Evolutionary conservation across 2,797 vertebrate genomes (phyloP), one percentile per base, ranked within the genome.

Genomic region (Setipinna tenuifilis): DNA sequence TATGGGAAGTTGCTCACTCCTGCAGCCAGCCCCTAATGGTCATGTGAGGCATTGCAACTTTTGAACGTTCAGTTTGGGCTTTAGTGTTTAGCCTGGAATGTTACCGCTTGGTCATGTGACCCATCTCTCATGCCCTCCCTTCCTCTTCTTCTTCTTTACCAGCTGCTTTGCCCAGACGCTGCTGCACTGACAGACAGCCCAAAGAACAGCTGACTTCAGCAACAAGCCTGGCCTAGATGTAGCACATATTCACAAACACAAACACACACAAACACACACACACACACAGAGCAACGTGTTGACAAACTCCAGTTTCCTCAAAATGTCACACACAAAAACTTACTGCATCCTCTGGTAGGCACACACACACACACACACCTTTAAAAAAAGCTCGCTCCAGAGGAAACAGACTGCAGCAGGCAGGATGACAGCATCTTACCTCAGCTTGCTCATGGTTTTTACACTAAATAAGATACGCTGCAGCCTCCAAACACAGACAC

Each of bases 321-420:
- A 54, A 54, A 54, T 54, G 9, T 3, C 50, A 54, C 50, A 54
- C 3, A 54, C 2, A 54, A 54, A 54, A 9, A 9, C 50, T 10
- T 10, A 54, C 9, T 10, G 50, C 14, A 41, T 41, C 35, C 35
- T 41, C 35, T 41, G 35, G 35, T 5, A 31, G 25, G n/a, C 62
- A 28, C 62, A 31, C 12, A 71, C 28, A 17, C 68, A 71, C 28
- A 35, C 68, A 35, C 62, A 11, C 23, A 71, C 28, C 12, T 3
- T 75, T 75, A 75, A 35, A 35, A 3, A 28, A 23, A 28, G 23
- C 23, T 0, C 2, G 50, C 50, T 54, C 2, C 50, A 54, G 12
- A 5, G 17, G 65, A n/a, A 75, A 75, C 68, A 75, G 68, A 31
- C 68, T 75, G 68, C 68, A 75, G 68, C 28, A 35, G 68, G 68